phyloP scores from a whole-genome alignment of 2,113 vertebrate genomes.

The Ceuthmochares aereus region DNA sequence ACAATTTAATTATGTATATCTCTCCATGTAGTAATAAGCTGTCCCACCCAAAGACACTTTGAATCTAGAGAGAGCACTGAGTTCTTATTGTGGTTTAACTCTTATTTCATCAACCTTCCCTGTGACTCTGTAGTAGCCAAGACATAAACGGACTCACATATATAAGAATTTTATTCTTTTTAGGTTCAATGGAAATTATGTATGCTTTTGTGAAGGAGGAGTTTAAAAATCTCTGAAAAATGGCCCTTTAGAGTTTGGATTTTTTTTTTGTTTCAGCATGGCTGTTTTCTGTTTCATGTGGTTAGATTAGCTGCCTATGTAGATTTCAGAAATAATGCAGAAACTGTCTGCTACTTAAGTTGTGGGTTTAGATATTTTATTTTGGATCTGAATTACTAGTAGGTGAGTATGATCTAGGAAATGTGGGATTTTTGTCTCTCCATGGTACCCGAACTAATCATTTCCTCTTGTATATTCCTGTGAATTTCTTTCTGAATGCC shows the following conservation, averaged over 20 bases:
- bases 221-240: not conserved
- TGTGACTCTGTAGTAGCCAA: accelerated
- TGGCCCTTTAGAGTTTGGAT: not conserved
- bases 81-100: not conserved
- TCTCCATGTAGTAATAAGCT: not conserved
- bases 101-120: not conserved
- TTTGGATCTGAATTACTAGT: not conserved
- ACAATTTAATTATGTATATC: not conserved
- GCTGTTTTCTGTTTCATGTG: not conserved
- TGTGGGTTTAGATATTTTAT: not conserved
- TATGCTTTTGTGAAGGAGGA: not conserved
- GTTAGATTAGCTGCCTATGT: not conserved
- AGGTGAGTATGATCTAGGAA: not conserved
- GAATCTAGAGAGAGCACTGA: not conserved
- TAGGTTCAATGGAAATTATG: not conserved
- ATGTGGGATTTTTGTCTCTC: not conserved
- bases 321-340: not conserved
- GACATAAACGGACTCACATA: not conserved
- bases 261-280: not conserved
- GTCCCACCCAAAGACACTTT: not conserved
- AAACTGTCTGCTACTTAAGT: not conserved
- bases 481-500: not conserved
- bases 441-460: not conserved
- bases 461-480: not conserved
- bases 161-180: not conserved